A percentile compares a stretch with the other conserved stretches of the same genome.
Conservation (phyloP, 92 coral and sea anemone genomes). For the Chrysogorgia sp. region DNA sequence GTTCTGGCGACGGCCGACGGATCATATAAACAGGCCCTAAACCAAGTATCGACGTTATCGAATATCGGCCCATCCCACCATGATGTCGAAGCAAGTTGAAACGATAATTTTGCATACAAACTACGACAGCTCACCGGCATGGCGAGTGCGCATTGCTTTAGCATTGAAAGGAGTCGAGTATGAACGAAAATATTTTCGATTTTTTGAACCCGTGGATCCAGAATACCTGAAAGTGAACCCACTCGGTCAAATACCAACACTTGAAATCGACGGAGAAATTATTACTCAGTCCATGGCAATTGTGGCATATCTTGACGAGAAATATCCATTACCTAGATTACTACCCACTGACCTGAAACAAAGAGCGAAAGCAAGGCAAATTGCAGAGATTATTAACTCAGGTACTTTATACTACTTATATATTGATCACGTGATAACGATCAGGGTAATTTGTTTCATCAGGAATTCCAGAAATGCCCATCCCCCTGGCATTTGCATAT, state of each 20-base stretch:
- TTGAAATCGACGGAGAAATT: conserved; percentile 9
- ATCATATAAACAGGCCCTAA: too few species aligned
- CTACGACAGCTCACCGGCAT: conserved; percentile 30
- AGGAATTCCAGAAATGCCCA: too few species aligned
- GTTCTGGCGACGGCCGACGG: too few species aligned
- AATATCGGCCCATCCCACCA: too few species aligned
- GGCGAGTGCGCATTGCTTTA: conserved; percentile 32
- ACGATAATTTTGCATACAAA: conserved; percentile 16
- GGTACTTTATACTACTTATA: neutral
- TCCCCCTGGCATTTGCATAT: too few species aligned
- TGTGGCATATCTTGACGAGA: conserved; percentile 20
- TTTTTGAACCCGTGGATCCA: neutral
- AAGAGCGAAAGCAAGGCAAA: conserved; percentile 17
- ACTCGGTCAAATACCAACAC: conserved; percentile 26
- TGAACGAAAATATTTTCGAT: conserved; percentile 4
- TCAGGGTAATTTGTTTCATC: neutral
- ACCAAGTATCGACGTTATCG: too few species aligned
- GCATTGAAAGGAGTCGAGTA: conserved; percentile 15
- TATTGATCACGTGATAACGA: neutral
- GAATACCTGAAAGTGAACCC: conserved; percentile 21
- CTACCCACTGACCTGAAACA: conserved; percentile 17
- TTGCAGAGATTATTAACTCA: conserved; percentile 30
- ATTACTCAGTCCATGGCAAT: conserved; percentile 23
- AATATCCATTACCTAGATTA: conserved; percentile 16
- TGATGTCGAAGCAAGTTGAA: too few species aligned